Conservation (phyloP, 2,797 vertebrate genomes). For the Cyclopterus lumpus region DNA sequence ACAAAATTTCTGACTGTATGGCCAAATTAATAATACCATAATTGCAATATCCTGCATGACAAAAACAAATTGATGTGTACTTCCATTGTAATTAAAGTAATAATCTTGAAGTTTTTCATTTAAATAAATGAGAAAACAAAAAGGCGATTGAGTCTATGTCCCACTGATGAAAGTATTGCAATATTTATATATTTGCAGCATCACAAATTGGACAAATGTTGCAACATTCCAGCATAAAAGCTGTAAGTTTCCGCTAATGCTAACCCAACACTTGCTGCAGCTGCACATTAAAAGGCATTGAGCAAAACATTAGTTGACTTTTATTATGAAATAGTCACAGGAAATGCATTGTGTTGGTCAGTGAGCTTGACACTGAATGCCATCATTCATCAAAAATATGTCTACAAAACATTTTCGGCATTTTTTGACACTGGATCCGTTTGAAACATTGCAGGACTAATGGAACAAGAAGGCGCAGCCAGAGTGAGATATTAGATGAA, state of each 20-base stretch:
- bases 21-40: background rate
- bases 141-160: background rate
- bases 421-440: slow-evolving; percentile 1
- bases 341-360: background rate
- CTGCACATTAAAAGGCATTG: background rate
- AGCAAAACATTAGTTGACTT: background rate
- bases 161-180: background rate
- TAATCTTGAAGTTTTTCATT: background rate
- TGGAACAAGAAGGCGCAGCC: background rate
- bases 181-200: background rate
- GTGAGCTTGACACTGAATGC: background rate
- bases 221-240: rapidly evolving
- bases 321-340: background rate
- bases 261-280: background rate
- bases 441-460: slow-evolving; percentile 2
- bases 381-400: background rate
- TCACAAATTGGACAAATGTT: background rate
- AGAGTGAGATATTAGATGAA: background rate
- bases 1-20: background rate
- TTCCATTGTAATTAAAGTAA: background rate
- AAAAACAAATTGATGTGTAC: no score
- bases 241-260: background rate
- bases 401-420: background rate
- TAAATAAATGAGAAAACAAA: background rate
- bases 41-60: background rate